Evolutionary conservation across 64 coral and sea anemone species (phyloP).

Genomic region (Stichodactyla mertensii): DNA sequence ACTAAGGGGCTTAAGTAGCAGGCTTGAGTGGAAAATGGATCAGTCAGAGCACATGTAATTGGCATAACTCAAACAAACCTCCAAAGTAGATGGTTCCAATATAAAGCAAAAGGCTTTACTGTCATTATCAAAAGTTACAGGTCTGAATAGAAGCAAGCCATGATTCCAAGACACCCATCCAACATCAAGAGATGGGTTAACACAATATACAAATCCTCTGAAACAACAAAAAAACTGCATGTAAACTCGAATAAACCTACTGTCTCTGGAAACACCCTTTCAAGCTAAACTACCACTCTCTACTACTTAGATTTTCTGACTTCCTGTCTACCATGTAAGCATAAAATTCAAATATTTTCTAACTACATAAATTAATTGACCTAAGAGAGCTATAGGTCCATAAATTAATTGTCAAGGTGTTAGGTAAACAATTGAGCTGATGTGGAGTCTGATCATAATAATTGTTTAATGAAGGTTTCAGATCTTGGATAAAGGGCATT

Average conservation of each 20-base stretch:
- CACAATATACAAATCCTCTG: conserved; percentile 28
- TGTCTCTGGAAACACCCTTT: neutral
- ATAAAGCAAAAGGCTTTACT: conserved; percentile 32
- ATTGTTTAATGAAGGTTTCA: no score
- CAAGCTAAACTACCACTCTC: neutral
- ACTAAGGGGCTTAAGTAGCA: no score
- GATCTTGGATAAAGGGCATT: no score
- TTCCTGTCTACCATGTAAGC: no score
- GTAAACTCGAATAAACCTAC: neutral
- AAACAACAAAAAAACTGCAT: neutral
- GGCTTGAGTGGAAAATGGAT: no score
- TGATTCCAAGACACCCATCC: conserved; percentile 46
- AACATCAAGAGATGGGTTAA: conserved; percentile 32
- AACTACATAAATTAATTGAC: no score
- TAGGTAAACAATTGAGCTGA: no score
- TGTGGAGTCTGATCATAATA: no score
- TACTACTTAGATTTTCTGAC: no score
- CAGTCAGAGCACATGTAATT: neutral
- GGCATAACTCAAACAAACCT: conserved; percentile 28
- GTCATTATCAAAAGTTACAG: conserved; percentile 25
- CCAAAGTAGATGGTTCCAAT: conserved; percentile 39
- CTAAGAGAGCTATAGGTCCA: no score
- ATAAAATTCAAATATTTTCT: no score
- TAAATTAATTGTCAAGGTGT: no score
- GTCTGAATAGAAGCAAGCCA: conserved; percentile 46